phyloP scores from a whole-genome alignment of 2,113 vertebrate genomes.

The Electrona antarctica region DNA sequence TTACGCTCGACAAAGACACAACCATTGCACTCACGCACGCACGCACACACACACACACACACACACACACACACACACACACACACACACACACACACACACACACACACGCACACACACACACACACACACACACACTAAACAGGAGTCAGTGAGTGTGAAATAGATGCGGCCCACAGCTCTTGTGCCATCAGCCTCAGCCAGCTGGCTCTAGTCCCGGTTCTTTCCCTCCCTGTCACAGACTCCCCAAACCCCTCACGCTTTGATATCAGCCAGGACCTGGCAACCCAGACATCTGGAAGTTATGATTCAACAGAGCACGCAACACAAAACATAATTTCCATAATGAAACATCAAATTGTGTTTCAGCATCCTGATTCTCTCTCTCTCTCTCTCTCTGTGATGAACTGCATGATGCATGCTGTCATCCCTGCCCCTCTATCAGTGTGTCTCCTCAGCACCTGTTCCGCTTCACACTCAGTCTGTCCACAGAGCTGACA shows the following conservation, averaged over 20 bases:
- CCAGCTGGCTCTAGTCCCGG: constrained; percentile 77
- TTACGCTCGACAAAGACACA: too few relatives aligned
- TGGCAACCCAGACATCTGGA: constrained; percentile 82
- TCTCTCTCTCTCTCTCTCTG: constrained; percentile 29
- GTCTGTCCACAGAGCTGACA: too few relatives aligned
- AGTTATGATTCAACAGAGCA: constrained; percentile 81
- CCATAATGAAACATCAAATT: constrained; percentile 80
- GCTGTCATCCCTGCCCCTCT: too few relatives aligned
- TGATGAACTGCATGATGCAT: constrained; percentile 14
- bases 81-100: constrained; percentile 11
- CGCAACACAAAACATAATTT: constrained; percentile 69
- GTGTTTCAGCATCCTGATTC: constrained; percentile 54
- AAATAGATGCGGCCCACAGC: constrained; percentile 74
- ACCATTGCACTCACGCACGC: too few relatives aligned
- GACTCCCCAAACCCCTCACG: constrained; percentile 70
- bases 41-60: not conserved
- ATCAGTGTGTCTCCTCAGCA: too few relatives aligned
- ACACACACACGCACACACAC: constrained; percentile 39
- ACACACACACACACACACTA: constrained; percentile 51
- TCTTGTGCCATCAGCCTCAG: constrained; percentile 67
- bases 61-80: constrained; percentile 7
- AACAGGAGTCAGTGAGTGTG: constrained; percentile 78
- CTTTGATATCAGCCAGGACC: constrained; percentile 78
- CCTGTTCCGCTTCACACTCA: too few relatives aligned
- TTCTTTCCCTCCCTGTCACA: constrained; percentile 58